These are phyloP conservation scores for Hoplostethus atlanticus DNA, from an alignment of 2,797 vertebrate genomes.

Conservation along the genomic window DNA sequence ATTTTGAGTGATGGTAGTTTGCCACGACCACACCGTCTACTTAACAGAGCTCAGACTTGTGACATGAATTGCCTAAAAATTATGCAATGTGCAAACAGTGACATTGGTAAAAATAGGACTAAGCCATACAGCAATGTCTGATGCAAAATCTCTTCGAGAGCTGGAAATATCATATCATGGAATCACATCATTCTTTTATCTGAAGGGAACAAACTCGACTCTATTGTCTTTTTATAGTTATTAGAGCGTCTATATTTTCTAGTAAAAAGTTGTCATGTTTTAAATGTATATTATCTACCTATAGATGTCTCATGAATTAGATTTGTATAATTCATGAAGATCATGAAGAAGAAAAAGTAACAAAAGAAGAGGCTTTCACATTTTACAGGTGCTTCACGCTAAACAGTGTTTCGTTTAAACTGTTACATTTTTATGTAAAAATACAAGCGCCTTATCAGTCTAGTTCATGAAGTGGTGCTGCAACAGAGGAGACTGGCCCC, in stretches of 20 bases:
- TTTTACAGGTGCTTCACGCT: constrained; percentile 6
- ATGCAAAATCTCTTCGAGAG: neutral
- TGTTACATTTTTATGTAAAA: neutral
- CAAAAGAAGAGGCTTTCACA: constrained; percentile 15
- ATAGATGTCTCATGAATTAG: neutral
- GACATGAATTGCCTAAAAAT: too few relatives aligned
- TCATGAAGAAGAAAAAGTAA: neutral
- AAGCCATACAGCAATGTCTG: neutral
- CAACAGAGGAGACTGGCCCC: too few relatives aligned
- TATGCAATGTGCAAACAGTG: neutral
- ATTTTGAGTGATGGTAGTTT: too few relatives aligned
- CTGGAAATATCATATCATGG: neutral
- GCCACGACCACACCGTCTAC: too few relatives aligned
- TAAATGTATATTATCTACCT: constrained; percentile 6
- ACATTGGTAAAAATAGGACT: neutral
- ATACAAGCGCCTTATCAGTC: too few relatives aligned
- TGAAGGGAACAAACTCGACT: too few relatives aligned
- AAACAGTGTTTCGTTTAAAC: constrained; percentile 13
- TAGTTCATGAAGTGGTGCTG: too few relatives aligned
- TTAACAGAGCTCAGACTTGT: too few relatives aligned
- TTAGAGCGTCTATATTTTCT: constrained; percentile 3
- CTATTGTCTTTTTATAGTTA: too few relatives aligned
- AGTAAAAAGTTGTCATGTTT: neutral
- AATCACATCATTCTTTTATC: neutral
- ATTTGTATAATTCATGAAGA: neutral